Evolutionary conservation across 1,140 invertebrate species (phyloP).

Genomic region (Pseudomyrmex sp.): DNA sequence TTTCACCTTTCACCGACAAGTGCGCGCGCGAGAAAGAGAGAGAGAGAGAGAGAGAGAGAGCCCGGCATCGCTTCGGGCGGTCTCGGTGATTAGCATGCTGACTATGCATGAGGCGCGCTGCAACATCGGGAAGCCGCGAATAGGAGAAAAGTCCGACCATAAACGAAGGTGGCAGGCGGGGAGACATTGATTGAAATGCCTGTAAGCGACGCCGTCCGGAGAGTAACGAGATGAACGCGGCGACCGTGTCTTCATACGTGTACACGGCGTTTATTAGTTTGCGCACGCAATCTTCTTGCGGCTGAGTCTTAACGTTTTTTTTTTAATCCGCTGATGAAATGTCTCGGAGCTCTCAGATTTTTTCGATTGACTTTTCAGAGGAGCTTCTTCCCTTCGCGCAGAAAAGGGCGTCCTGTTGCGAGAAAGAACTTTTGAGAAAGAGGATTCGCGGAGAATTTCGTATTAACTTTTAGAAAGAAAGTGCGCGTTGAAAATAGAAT

Average conservation of each 20-base stretch:
- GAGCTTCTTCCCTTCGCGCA: not conserved
- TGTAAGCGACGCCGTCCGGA: constrained; percentile 54
- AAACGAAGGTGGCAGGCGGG: constrained; percentile 57
- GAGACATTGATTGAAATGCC: constrained; percentile 62
- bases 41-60: not conserved
- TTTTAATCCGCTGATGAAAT: constrained; percentile 54
- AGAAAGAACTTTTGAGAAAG: not conserved
- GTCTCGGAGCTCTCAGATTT: constrained; percentile 41
- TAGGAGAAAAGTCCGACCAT: constrained; percentile 50
- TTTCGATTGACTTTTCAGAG: constrained; percentile 44
- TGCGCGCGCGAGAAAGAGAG: not conserved
- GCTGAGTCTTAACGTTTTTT: not conserved
- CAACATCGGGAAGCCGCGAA: constrained; percentile 54
- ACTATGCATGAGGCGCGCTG: constrained; percentile 59
- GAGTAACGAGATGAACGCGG: constrained; percentile 48
- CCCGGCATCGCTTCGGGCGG: constrained; percentile 23
- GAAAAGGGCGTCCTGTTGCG: not conserved
- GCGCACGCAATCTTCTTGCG: constrained; percentile 35
- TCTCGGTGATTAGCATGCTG: constrained; percentile 55
- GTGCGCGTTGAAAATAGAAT: not conserved
- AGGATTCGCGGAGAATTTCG: too few species aligned
- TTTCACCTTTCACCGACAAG: constrained; percentile 60
- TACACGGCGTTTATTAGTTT: constrained; percentile 47
- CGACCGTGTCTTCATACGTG: constrained; percentile 36
- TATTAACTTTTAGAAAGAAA: too few species aligned